Conservation (phyloP, 2,888 invertebrate genomes). For the Panzeria rudis region DNA sequence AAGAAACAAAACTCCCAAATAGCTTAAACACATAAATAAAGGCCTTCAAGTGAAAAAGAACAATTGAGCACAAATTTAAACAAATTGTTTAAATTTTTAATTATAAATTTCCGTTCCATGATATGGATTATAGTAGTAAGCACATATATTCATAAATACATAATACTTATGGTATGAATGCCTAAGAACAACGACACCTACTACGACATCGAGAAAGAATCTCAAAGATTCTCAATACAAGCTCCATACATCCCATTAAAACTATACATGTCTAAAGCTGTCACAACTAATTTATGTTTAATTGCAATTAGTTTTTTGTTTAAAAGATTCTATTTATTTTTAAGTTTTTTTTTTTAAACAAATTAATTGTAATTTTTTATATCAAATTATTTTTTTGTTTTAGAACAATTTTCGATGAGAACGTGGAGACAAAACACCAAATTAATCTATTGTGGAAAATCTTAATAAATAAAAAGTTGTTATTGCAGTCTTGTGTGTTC, state of each 20-base stretch:
- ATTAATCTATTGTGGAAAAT: conserved; percentile 51
- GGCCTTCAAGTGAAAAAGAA: not conserved
- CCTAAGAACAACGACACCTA: not conserved
- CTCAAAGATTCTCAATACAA: conserved; percentile 9
- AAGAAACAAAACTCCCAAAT: not conserved
- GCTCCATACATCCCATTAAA: conserved; percentile 30
- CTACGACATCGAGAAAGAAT: conserved; percentile 4
- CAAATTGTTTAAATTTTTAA: conserved; percentile 47
- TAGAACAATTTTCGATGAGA: conserved; percentile 53
- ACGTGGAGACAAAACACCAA: conserved; percentile 26
- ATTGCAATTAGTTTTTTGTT: conserved; percentile 46
- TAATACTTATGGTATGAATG: no score
- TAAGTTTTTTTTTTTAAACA: not conserved
- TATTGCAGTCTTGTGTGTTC: conserved; percentile 12
- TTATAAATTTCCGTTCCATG: conserved; percentile 40
- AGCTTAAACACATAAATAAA: not conserved
- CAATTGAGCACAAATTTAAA: not conserved
- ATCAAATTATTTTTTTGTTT: conserved; percentile 28
- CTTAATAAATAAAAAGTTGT: conserved; percentile 19
- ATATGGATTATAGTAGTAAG: conserved; percentile 22
- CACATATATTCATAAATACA: no score
- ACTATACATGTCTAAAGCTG: conserved; percentile 60
- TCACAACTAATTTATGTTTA: conserved; percentile 67
- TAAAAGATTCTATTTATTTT: conserved; percentile 9
- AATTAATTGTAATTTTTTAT: conserved; percentile 30